These are phyloP conservation scores for Andrena camellia DNA, from an alignment of 2,888 invertebrate genomes.

Conservation along the genomic window DNA sequence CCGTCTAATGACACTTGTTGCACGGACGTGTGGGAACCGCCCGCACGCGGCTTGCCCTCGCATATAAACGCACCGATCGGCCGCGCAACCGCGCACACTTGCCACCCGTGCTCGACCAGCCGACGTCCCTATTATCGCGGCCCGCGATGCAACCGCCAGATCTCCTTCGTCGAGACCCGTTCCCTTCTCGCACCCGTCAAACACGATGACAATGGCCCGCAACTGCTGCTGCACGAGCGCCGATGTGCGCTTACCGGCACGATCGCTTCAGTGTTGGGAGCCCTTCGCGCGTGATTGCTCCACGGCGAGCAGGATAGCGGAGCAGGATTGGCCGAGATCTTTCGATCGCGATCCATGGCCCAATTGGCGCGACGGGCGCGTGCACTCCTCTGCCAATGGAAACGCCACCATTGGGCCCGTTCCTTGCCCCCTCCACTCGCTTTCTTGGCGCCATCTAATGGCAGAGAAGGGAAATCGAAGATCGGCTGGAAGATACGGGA, in stretches of 20 bases:
- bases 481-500: background rate
- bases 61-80: constrained; percentile 59
- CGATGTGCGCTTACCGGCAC: constrained; percentile 29
- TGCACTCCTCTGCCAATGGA: constrained; percentile 36
- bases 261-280: background rate
- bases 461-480: background rate
- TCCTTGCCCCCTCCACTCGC: background rate
- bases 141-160: constrained; percentile 21
- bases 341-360: constrained; percentile 41
- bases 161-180: constrained; percentile 14
- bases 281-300: background rate
- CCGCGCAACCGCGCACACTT: constrained; percentile 43
- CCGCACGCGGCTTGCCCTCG: constrained; percentile 74
- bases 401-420: background rate
- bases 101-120: background rate
- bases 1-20: constrained; percentile 80
- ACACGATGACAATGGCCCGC: constrained; percentile 55
- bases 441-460: constrained; percentile 46
- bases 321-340: constrained; percentile 45
- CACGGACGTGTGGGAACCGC: constrained; percentile 80
- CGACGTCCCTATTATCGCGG: constrained; percentile 28
- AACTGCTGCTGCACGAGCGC: constrained; percentile 20
- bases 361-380: constrained; percentile 32
- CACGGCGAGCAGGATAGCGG: background rate
- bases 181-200: constrained; percentile 29